Evolutionary conservation across 2,888 invertebrate species (phyloP).

Genomic region (Iphiclides podalirius): DNA sequence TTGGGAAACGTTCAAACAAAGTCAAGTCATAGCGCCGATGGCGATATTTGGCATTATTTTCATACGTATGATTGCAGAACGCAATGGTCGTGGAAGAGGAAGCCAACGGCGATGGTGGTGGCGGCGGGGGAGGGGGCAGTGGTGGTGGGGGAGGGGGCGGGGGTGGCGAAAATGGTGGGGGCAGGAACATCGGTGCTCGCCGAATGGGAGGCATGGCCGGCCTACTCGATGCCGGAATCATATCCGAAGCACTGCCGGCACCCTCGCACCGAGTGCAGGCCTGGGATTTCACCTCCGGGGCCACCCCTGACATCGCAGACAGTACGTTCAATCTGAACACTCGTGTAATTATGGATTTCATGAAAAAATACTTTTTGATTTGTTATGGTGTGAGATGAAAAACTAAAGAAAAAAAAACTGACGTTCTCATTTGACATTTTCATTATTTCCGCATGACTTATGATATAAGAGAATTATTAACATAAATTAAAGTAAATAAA

Average conservation of each 20-base stretch:
- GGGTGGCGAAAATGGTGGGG: constrained; percentile 33
- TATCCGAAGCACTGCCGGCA: constrained; percentile 79
- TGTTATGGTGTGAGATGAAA: too few relatives aligned
- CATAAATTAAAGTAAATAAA: neutral
- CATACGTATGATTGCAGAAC: constrained; percentile 50
- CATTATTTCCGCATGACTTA: too few relatives aligned
- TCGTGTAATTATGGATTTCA: too few relatives aligned
- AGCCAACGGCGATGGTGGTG: constrained; percentile 31
- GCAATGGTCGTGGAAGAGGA: constrained; percentile 50
- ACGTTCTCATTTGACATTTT: too few relatives aligned
- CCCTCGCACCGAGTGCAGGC: constrained; percentile 90
- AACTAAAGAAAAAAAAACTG: too few relatives aligned
- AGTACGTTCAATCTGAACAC: too few relatives aligned
- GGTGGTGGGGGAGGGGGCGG: constrained; percentile 17
- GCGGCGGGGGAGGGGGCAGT: constrained; percentile 28
- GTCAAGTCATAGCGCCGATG: too few relatives aligned
- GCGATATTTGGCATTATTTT: too few relatives aligned
- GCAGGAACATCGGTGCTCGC: constrained; percentile 46
- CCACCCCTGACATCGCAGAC: constrained; percentile 86
- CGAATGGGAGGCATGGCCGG: constrained; percentile 59
- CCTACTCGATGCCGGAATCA: constrained; percentile 63
- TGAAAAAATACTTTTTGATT: too few relatives aligned
- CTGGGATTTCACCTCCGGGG: constrained; percentile 88
- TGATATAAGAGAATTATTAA: too few relatives aligned
- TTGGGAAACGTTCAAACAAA: too few relatives aligned